Percentiles rank a stretch among this genome's conserved stretches.
Conservation (phyloP, 2,797 vertebrate species). For the Knipowitschia caucasica region DNA sequence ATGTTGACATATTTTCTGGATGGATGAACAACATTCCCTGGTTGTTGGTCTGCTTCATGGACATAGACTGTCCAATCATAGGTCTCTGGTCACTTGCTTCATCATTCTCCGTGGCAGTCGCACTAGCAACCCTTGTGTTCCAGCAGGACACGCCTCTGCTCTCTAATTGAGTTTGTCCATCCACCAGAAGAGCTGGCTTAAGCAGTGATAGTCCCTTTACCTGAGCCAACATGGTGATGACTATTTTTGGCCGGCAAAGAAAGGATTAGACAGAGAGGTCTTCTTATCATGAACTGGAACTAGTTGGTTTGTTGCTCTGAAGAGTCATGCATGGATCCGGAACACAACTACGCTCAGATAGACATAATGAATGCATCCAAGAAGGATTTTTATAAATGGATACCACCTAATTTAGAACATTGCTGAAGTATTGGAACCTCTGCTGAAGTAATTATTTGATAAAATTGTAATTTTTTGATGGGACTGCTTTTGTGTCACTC, state of each 20-base stretch:
- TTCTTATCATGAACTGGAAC: constrained; percentile 26
- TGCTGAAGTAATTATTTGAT: too few species aligned
- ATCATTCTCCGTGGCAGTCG: too few species aligned
- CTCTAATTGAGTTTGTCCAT: neutral
- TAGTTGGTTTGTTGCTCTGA: constrained; percentile 19
- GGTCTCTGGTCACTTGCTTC: constrained; percentile 9
- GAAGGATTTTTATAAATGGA: neutral
- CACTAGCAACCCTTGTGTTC: neutral
- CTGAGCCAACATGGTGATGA: constrained; percentile 13
- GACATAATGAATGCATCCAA: neutral
- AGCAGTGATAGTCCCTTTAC: constrained; percentile 18
- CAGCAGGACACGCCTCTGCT: neutral
- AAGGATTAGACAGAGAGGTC: constrained; percentile 56
- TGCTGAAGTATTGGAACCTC: neutral
- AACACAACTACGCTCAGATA: neutral
- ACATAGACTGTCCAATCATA: neutral
- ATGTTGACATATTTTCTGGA: neutral
- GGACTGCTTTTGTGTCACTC: neutral
- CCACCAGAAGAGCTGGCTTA: neutral
- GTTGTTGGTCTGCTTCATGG: constrained; percentile 1
- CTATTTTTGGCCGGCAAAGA: constrained; percentile 64
- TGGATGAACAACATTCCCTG: neutral
- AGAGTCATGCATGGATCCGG: neutral
- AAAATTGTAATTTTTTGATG: neutral
- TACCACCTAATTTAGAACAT: neutral